Evolutionary conservation across 1,140 invertebrate species (phyloP).

Genomic region (Drosophila obscura): DNA sequence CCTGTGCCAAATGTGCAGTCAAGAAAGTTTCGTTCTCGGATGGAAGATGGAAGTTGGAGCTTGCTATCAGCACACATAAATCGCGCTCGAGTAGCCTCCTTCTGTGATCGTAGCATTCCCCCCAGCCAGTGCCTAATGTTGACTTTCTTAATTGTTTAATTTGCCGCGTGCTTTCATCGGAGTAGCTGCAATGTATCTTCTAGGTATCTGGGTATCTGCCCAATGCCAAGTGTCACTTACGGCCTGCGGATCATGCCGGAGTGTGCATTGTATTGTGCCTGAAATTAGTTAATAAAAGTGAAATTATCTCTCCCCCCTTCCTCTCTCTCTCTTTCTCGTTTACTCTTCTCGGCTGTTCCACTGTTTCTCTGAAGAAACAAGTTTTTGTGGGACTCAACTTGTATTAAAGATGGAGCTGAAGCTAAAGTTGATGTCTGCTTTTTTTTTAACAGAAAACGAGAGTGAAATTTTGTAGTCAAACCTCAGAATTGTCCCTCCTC

Average conservation of each 20-base stretch:
- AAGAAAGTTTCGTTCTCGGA: slow-evolving; percentile 63
- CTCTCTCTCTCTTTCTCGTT: too few species aligned
- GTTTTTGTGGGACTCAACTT: slow-evolving; percentile 42
- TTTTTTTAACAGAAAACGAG: slow-evolving; percentile 70
- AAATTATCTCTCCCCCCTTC: slow-evolving; percentile 61
- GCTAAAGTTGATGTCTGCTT: slow-evolving; percentile 5
- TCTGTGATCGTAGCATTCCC: not conserved
- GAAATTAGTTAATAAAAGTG: slow-evolving; percentile 81
- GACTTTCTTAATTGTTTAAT: slow-evolving; percentile 58
- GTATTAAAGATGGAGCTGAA: slow-evolving; percentile 1
- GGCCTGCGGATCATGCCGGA: slow-evolving; percentile 29
- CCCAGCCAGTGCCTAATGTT: slow-evolving; percentile 29
- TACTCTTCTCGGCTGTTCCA: not conserved
- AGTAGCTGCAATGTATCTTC: slow-evolving; percentile 13
- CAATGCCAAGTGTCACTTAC: slow-evolving; percentile 66
- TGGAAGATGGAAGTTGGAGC: not conserved
- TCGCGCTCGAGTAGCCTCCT: not conserved
- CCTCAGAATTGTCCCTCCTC: not conserved
- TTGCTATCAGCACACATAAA: slow-evolving; percentile 38
- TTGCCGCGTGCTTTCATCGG: slow-evolving; percentile 52
- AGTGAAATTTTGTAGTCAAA: slow-evolving; percentile 64
- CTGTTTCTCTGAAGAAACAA: slow-evolving; percentile 43
- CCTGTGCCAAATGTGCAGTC: slow-evolving; percentile 73
- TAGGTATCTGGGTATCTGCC: slow-evolving; percentile 28
- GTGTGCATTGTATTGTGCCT: not conserved